Conservation (phyloP, 2,888 invertebrate species). For the Archaeoteleia sp. region DNA sequence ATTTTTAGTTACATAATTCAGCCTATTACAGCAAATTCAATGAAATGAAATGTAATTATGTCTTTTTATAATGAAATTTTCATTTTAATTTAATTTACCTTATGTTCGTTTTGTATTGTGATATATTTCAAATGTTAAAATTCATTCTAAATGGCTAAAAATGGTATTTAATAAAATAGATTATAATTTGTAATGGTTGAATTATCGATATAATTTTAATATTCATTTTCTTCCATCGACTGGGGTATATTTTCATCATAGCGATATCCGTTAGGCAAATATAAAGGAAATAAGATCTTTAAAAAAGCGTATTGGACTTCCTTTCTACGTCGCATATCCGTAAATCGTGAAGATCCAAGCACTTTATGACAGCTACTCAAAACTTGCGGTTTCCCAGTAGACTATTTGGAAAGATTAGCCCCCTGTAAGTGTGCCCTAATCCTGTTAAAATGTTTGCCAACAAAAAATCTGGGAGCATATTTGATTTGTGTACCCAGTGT, state of each 20-base stretch:
- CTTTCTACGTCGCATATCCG: constrained; percentile 26
- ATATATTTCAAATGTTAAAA: too few species aligned
- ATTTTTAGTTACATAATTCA: too few species aligned
- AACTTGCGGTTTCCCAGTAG: constrained; percentile 63
- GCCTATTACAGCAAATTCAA: too few species aligned
- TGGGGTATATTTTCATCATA: not conserved
- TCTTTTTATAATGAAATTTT: too few species aligned
- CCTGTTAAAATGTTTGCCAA: constrained; percentile 74
- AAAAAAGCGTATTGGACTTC: constrained; percentile 37
- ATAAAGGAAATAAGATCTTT: constrained; percentile 17
- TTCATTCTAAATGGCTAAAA: not conserved
- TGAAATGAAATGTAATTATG: too few species aligned
- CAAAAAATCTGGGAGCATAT: constrained; percentile 60
- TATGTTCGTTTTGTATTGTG: too few species aligned
- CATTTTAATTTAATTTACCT: too few species aligned
- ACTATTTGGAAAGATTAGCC: constrained; percentile 72
- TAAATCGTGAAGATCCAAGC: constrained; percentile 54
- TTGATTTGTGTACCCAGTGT: constrained; percentile 60
- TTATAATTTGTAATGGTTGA: too few species aligned
- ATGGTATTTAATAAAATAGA: not conserved
- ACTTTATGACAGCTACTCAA: constrained; percentile 66
- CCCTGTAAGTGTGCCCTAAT: constrained; percentile 72
- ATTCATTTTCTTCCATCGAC: not conserved
- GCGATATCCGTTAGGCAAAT: constrained; percentile 19
- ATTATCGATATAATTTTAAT: not conserved